phyloP scores from a whole-genome alignment of 2,888 invertebrate genomes.

The Spisula solida region DNA sequence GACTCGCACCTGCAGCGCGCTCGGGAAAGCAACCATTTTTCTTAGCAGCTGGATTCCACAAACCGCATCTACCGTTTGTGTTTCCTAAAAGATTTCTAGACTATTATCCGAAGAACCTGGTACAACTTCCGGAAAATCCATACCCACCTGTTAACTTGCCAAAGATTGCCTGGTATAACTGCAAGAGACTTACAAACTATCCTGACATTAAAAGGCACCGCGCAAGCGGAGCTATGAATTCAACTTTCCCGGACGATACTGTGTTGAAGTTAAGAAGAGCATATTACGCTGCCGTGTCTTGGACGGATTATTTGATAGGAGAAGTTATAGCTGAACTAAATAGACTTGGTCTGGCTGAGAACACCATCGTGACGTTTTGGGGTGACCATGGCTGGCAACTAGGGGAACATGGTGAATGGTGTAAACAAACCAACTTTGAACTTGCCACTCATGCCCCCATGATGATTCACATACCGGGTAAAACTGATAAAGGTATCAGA shows the following conservation, averaged over 20 bases:
- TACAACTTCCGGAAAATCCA: slow-evolving; percentile 74
- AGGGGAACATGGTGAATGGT: slow-evolving; percentile 81
- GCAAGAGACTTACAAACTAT: slow-evolving; percentile 71
- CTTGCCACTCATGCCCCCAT: slow-evolving; percentile 78
- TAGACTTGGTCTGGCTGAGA: slow-evolving; percentile 63
- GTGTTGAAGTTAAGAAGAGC: slow-evolving; percentile 69
- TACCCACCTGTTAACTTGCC: slow-evolving; percentile 78
- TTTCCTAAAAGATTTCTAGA: slow-evolving; percentile 93
- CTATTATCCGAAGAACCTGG: slow-evolving; percentile 87
- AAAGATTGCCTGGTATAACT: slow-evolving; percentile 75
- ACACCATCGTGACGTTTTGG: slow-evolving; percentile 76
- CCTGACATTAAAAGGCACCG: slow-evolving; percentile 69
- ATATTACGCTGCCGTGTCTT: slow-evolving; percentile 75
- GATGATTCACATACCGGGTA: slow-evolving; percentile 79
- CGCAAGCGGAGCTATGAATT: slow-evolving; percentile 73
- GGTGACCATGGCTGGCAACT: slow-evolving; percentile 81
- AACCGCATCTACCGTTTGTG: slow-evolving; percentile 96
- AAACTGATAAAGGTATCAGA: slow-evolving; percentile 72
- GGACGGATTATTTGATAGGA: slow-evolving; percentile 72
- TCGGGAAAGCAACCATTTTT: slow-evolving; percentile 90
- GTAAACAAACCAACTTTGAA: slow-evolving; percentile 80
- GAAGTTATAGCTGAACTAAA: slow-evolving; percentile 67
- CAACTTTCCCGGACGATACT: slow-evolving; percentile 74
- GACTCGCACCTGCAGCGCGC: slow-evolving; percentile 60
- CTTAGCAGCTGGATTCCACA: slow-evolving; percentile 95